Evolutionary conservation across 2,797 vertebrate species (phyloP).

Genomic region (Nasua narica): DNA sequence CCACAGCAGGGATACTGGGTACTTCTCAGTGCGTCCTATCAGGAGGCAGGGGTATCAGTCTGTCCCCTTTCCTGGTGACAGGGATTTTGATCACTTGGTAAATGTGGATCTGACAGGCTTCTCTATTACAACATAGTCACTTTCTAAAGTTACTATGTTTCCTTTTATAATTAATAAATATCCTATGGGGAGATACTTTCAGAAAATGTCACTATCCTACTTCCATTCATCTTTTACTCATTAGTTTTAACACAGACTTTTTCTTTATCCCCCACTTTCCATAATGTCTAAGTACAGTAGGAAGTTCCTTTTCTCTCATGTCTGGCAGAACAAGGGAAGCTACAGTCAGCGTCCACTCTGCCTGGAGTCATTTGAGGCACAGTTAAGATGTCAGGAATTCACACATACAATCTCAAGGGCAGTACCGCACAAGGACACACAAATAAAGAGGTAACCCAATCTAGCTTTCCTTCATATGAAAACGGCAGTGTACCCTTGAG

Average conservation of each 20-base stretch:
- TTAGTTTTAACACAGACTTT: background rate
- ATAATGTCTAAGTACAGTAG: constrained; percentile 20
- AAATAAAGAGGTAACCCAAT: background rate
- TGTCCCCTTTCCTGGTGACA: background rate
- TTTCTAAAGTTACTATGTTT: background rate
- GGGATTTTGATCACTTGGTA: background rate
- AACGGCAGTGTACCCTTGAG: background rate
- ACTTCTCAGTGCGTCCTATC: background rate
- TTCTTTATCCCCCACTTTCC: background rate
- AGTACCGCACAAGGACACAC: background rate
- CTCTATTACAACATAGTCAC: background rate
- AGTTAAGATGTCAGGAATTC: background rate
- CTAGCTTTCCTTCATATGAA: background rate
- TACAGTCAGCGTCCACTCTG: background rate
- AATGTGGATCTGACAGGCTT: background rate
- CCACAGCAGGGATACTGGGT: background rate
- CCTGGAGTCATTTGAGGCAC: background rate
- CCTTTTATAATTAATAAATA: constrained; percentile 8
- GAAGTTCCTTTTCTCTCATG: background rate
- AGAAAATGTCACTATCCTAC: background rate
- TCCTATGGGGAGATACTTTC: background rate
- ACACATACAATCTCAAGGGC: background rate
- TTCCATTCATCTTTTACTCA: background rate
- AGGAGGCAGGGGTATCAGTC: background rate
- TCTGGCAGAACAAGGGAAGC: background rate